Evolutionary conservation across 2,888 invertebrate species (phyloP), one percentile per base, ranked within the genome.

Genomic region (Euphydryas editha): DNA sequence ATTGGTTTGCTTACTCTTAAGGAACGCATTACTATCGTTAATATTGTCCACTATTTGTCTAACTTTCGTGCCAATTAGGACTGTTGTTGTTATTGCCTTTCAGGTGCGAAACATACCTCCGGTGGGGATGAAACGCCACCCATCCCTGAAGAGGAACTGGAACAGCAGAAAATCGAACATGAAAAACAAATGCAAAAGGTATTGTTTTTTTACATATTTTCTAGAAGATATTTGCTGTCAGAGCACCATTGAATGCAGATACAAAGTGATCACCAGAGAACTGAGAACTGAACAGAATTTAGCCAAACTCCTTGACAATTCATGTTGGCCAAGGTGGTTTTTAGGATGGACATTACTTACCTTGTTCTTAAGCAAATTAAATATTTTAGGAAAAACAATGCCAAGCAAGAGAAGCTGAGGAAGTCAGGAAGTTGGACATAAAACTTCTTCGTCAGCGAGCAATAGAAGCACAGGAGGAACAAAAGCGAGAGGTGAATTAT

Each of bases 121-220:
- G 84, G 93, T 86, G 84, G 93, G 78, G 85, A 94, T 90, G 89
- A 93, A 78, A 87, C 94, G 73, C 90, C 92, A 1, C 86, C 93
- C 73, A 84, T 91, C 78, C 83, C 92, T 64, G 84, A 93, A 81
- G 89, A 92, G 75, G 92, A 92, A 70, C 85, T 93, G 62, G 94
- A 95, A 78, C 94, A 94, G 75, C 93, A 95, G 75, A 94, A 94
- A 82, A 88, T 93, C 77, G 94, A 95, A 85, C 93, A 94, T 93
- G 94, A 95, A 81, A 90, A 93, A 69, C 93, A 94, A 79, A 80
- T 95, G 76, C 94, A 95, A 78, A 93, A 93, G 87, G 90, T 92
- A 13, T 13, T 2, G 8, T 18, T 13, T 13, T 20, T 11, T 15
- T 49, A 47, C 47, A 49, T 1, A 20, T 49, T 20, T 6, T 20